Evolutionary conservation across 2,797 vertebrate genomes (phyloP).

Genomic region (Macropus fuliginosus): DNA sequence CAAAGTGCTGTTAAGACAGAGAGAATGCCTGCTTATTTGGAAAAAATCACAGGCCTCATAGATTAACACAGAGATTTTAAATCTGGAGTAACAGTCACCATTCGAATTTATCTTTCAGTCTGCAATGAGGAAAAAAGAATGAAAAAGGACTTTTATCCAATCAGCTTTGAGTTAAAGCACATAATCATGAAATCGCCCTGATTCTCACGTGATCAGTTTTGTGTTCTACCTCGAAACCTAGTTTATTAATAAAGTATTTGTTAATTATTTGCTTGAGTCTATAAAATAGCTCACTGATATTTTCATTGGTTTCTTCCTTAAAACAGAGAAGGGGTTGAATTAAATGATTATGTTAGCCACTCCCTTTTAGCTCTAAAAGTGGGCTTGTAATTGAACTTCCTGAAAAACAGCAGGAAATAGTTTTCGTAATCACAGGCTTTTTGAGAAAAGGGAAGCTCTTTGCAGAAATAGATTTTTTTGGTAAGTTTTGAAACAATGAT

Average conservation of each 20-base stretch:
- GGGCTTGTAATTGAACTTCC: neutral
- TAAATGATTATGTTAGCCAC: neutral
- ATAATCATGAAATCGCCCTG: neutral
- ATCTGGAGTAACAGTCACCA: neutral
- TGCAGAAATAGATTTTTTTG: neutral
- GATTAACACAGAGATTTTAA: neutral
- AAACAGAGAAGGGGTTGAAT: neutral
- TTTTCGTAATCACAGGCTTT: neutral
- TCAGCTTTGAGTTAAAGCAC: neutral
- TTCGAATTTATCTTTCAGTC: neutral
- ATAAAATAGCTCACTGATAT: neutral
- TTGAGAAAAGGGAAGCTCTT: neutral
- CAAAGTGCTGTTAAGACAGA: neutral
- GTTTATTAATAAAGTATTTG: neutral
- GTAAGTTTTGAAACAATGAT: neutral
- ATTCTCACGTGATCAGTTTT: neutral
- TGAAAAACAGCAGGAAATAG: conserved; percentile 7
- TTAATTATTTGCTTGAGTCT: neutral
- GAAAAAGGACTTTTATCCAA: neutral
- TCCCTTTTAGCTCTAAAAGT: neutral
- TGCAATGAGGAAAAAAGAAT: neutral
- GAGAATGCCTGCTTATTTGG: neutral
- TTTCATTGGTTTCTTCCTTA: conserved; percentile 2
- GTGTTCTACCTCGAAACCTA: neutral
- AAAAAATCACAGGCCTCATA: neutral